phyloP scores from a whole-genome alignment of 2,888 invertebrate genomes.

The Labia minor region DNA sequence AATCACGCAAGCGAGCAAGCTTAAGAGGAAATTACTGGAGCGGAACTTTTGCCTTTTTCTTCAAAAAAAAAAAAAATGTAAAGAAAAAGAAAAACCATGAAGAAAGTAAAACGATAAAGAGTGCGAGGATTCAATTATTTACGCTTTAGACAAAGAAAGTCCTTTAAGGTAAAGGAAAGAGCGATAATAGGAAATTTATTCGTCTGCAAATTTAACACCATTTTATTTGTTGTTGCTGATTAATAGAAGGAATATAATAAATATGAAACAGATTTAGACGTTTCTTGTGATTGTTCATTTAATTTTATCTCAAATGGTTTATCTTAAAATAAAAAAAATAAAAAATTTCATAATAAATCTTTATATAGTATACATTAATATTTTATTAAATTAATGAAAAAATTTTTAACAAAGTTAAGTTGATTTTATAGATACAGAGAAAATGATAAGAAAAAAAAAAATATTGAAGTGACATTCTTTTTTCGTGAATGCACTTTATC shows the following conservation, averaged over 20 bases:
- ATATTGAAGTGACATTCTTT: no score
- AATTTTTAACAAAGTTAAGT: no score
- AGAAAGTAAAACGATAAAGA: not conserved
- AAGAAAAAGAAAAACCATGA: not conserved
- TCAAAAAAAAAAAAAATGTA: not conserved
- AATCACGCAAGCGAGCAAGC: not conserved
- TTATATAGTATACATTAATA: no score
- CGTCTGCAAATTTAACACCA: not conserved
- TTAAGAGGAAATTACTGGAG: not conserved
- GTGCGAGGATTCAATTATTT: not conserved
- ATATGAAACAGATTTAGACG: not conserved
- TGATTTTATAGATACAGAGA: no score
- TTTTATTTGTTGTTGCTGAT: not conserved
- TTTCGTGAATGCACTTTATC: no score
- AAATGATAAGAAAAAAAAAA: no score
- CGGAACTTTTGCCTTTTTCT: slow-evolving; percentile 7
- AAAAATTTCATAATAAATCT: no score
- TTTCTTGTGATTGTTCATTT: not conserved
- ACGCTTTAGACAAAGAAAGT: not conserved
- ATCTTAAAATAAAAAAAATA: no score
- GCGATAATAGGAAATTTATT: not conserved
- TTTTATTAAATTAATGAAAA: no score
- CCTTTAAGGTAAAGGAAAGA: not conserved
- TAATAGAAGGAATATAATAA: not conserved
- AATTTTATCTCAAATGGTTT: not conserved